Evolutionary conservation across 2,888 invertebrate species (phyloP).

Genomic region (Thymelicus sylvestris): DNA sequence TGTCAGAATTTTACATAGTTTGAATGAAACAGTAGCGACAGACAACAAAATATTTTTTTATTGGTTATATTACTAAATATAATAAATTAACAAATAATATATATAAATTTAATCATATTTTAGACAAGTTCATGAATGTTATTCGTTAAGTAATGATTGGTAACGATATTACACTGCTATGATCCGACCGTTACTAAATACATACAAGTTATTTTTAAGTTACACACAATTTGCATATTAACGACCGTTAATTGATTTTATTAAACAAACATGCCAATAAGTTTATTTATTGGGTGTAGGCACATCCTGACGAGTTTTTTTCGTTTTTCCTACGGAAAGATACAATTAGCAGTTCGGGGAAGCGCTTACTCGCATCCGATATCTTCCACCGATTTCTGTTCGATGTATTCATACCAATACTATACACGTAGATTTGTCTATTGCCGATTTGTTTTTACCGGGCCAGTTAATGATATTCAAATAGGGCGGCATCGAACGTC

Average conservation of each 20-base stretch:
- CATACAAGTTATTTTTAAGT: not conserved
- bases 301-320: conserved; percentile 6
- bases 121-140: not conserved
- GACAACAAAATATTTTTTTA: too few relatives aligned
- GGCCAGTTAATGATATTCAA: conserved; percentile 74
- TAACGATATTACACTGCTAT: not conserved
- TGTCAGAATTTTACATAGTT: too few relatives aligned
- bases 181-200: not conserved
- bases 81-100: too few relatives aligned
- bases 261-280: conserved; percentile 8
- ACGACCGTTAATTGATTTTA: conserved; percentile 9
- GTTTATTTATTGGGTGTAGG: conserved; percentile 7
- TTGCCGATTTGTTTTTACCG: conserved; percentile 44
- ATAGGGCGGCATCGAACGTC: conserved; percentile 67
- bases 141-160: not conserved
- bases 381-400: conserved; percentile 43
- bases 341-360: conserved; percentile 45
- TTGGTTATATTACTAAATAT: too few relatives aligned
- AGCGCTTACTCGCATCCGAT: conserved; percentile 38
- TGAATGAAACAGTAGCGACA: too few relatives aligned
- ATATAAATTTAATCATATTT: too few relatives aligned
- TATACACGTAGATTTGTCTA: conserved; percentile 9
- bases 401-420: conserved; percentile 13
- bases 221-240: conserved; percentile 11
- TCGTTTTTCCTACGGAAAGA: conserved; percentile 40